Percentiles rank a stretch among this genome's conserved stretches.
Conservation (phyloP, 2,888 invertebrate genomes). For the Reticulitermes lucifugus region DNA sequence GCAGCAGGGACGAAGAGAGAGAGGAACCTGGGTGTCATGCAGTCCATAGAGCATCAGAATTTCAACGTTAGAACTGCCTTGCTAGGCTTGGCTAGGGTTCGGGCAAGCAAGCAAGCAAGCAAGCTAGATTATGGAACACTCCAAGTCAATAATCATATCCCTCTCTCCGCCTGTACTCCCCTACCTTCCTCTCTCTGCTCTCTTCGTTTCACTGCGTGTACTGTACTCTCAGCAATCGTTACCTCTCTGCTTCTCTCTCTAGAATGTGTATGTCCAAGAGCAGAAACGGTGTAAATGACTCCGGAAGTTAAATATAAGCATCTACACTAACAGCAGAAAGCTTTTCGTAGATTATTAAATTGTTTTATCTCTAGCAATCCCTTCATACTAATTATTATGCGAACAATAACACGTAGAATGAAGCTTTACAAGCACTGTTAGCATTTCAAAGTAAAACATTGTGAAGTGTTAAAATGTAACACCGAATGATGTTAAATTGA, state of each 20-base stretch:
- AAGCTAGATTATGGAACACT: slow-evolving; percentile 54
- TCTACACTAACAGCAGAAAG: slow-evolving; percentile 10
- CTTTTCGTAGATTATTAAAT: slow-evolving; percentile 24
- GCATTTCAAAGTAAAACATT: background rate
- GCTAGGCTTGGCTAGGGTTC: slow-evolving; percentile 11
- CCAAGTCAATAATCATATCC: slow-evolving; percentile 64
- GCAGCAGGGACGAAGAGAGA: background rate
- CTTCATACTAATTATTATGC: background rate
- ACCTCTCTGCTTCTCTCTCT: background rate
- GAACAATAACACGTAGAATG: background rate
- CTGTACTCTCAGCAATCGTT: background rate
- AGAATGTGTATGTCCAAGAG: background rate
- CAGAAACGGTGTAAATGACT: slow-evolving; percentile 27
- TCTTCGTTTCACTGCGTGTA: background rate
- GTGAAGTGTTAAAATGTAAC: background rate
- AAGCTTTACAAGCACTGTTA: background rate
- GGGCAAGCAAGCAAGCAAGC: slow-evolving; percentile 28
- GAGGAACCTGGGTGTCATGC: slow-evolving; percentile 6
- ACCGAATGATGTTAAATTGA: background rate
- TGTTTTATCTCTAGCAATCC: background rate
- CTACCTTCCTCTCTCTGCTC: slow-evolving; percentile 46
- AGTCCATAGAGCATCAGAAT: slow-evolving; percentile 25
- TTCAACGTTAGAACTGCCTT: slow-evolving; percentile 29
- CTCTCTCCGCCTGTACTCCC: slow-evolving; percentile 74
- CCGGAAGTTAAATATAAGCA: background rate